Percentiles rank a stretch among this genome's conserved stretches.
Evolutionary conservation across 1,140 invertebrate genomes (phyloP).

Genomic region (Drosophila tsacasi): DNA sequence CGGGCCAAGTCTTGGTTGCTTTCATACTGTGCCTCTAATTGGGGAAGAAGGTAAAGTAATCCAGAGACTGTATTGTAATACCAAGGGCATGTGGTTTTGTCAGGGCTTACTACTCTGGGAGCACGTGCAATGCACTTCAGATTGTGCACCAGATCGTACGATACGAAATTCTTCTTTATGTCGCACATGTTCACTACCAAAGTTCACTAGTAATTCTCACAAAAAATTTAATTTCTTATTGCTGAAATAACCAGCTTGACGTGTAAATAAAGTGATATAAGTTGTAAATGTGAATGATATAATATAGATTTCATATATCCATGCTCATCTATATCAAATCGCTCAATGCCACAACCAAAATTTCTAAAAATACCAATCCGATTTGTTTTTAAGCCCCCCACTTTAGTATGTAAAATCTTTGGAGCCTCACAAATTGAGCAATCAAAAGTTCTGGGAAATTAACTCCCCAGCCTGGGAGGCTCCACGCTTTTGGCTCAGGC

Average conservation of each 20-base stretch:
- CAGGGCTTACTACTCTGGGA: constrained; percentile 17
- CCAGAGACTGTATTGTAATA: no score
- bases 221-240: constrained; percentile 21
- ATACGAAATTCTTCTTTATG: constrained; percentile 38
- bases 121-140: constrained; percentile 7
- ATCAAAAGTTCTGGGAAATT: constrained; percentile 43
- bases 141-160: constrained; percentile 55
- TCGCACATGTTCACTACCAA: constrained; percentile 48
- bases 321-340: not conserved
- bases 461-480: constrained; percentile 28
- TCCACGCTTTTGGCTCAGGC: constrained; percentile 14
- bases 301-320: not conserved
- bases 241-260: not conserved
- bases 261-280: not conserved
- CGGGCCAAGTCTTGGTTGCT: constrained; percentile 35
- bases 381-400: not conserved
- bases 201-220: not conserved
- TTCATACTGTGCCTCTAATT: constrained; percentile 8
- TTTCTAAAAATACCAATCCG: not conserved
- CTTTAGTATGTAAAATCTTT: constrained; percentile 34
- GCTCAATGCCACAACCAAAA: not conserved
- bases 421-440: constrained; percentile 28
- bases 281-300: not conserved
- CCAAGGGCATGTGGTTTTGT: not conserved
- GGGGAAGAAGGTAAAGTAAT: not conserved